Percentiles rank a stretch among this genome's conserved stretches.
phyloP scores from a whole-genome alignment of 2,888 invertebrate species.

The Hydropsyche betteni region DNA sequence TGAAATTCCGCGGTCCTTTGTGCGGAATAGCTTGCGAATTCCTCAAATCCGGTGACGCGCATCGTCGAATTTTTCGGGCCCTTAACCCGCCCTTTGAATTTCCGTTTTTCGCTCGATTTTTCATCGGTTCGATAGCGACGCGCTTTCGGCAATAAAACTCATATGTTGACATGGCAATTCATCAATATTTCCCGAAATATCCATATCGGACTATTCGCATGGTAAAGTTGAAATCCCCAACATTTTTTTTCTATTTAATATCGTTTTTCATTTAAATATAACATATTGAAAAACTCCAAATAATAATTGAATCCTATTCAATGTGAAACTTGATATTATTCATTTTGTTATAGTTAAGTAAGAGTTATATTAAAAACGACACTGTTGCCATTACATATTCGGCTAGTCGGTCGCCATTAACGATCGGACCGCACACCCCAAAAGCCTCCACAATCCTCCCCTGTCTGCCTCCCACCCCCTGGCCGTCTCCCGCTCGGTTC shows the following conservation, averaged over 20 bases:
- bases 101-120: conserved; percentile 8
- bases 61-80: conserved; percentile 6
- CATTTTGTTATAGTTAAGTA: no score
- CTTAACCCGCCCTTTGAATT: not conserved
- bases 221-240: no score
- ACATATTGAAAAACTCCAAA: no score
- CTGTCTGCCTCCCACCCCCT: conserved; percentile 17
- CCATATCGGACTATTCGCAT: not conserved
- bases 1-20: conserved; percentile 29
- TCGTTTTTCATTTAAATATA: no score
- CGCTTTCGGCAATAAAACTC: no score
- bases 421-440: conserved; percentile 20
- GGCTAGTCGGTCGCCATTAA: conserved; percentile 30
- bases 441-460: conserved; percentile 12
- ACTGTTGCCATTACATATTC: not conserved
- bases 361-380: no score
- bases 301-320: no score
- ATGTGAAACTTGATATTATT: no score
- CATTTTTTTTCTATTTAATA: no score
- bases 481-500: not conserved
- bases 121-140: no score
- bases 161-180: no score
- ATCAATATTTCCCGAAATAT: no score
- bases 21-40: conserved; percentile 23
- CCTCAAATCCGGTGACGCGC: conserved; percentile 9